Evolutionary conservation across 2,113 vertebrate species (phyloP).

Genomic region (Trachemys scripta): DNA sequence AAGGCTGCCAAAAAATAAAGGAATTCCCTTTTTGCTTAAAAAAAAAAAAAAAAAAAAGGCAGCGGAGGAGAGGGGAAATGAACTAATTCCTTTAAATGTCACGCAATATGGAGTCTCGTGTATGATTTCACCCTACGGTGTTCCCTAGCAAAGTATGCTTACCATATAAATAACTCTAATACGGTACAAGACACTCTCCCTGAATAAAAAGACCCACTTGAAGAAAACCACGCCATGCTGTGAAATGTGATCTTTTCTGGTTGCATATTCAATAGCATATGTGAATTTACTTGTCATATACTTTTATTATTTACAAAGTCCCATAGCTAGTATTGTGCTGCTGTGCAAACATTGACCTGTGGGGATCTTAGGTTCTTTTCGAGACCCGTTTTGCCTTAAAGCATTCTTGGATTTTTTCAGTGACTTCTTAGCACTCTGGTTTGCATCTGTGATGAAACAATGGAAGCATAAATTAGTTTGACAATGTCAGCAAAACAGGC

Average conservation of each 20-base stretch:
- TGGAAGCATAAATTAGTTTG: conserved; percentile 13
- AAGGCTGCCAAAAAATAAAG: conserved; percentile 63
- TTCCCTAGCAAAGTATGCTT: conserved; percentile 15
- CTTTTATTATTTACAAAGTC: neutral
- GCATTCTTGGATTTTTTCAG: neutral
- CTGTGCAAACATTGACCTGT: neutral
- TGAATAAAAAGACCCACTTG: conserved; percentile 43
- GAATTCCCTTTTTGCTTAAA: neutral
- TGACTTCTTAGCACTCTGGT: neutral
- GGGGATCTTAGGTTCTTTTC: neutral
- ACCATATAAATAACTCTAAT: conserved; percentile 18
- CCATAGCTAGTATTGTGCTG: neutral
- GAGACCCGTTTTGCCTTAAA: neutral
- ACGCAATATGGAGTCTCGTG: neutral
- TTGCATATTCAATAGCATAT: neutral
- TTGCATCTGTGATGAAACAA: neutral
- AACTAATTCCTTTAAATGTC: conserved; percentile 8
- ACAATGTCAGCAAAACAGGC: neutral
- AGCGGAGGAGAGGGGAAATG: neutral
- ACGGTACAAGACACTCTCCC: conserved; percentile 1
- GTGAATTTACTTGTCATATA: conserved; percentile 1
- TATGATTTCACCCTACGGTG: conserved; percentile 46
- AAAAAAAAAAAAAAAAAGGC: neutral
- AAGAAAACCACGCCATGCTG: conserved; percentile 11
- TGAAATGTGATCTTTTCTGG: conserved; percentile 23